Percentiles rank a stretch among this genome's conserved stretches.
Evolutionary conservation across 37 sponge, comb jelly and placozoan species (phyloP).

Genomic region (Ianthella basta): DNA sequence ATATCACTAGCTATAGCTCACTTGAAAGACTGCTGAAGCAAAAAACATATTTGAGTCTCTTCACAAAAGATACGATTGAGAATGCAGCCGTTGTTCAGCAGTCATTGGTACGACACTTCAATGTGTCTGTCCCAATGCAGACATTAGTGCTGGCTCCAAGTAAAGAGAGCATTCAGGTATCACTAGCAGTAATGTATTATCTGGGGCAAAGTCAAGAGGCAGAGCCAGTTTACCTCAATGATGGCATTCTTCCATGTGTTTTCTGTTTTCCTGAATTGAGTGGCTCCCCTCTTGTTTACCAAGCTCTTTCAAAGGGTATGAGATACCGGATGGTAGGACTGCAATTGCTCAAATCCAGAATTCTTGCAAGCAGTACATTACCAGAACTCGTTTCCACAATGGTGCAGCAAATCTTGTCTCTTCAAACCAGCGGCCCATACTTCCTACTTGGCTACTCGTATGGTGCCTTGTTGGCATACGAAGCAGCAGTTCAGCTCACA

Average conservation of each 20-base stretch:
- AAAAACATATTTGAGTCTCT: not conserved
- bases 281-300: not conserved
- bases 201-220: not conserved
- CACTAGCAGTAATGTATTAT: not conserved
- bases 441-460: constrained; percentile 33
- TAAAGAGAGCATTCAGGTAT: not conserved
- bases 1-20: too few relatives aligned
- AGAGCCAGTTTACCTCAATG: not conserved
- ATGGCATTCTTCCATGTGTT: not conserved
- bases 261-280: constrained; percentile 26
- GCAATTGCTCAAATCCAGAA: not conserved
- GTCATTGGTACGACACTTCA: not conserved
- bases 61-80: too few relatives aligned
- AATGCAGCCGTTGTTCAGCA: not conserved
- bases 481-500: constrained; percentile 13
- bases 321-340: not conserved
- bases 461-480: constrained; percentile 45
- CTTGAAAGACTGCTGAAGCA: not conserved
- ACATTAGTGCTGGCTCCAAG: constrained; percentile 1
- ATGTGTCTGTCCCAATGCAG: not conserved
- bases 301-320: not conserved
- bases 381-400: constrained; percentile 16
- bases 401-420: not conserved
- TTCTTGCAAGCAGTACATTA: not conserved
- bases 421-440: constrained; percentile 44